Percentiles rank a stretch among this genome's conserved stretches.
Evolutionary conservation across 2,113 vertebrate species (phyloP).

Genomic region (Trematomus loennbergii): DNA sequence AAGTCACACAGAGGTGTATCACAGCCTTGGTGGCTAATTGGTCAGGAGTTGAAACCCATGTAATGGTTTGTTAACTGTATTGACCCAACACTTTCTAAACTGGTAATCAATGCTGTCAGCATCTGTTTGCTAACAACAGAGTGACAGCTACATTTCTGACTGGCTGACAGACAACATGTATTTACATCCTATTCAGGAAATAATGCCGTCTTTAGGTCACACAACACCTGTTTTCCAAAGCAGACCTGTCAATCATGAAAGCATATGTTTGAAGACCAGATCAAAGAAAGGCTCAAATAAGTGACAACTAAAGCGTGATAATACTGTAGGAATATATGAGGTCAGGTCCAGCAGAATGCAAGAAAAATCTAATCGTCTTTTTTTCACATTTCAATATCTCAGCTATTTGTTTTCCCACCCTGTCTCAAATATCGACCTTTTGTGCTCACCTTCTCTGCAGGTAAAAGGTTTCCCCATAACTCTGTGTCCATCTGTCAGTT

Average conservation of each 20-base stretch:
- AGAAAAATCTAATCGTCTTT: neutral
- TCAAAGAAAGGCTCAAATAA: constrained; percentile 26
- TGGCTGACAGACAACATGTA: constrained; percentile 26
- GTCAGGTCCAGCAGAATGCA: neutral
- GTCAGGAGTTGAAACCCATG: constrained; percentile 42
- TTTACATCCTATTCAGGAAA: constrained; percentile 37
- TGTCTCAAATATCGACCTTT: neutral
- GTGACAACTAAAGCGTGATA: neutral
- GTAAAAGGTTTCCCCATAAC: constrained; percentile 10
- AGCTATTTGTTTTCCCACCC: neutral
- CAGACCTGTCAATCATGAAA: constrained; percentile 2
- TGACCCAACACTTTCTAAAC: constrained; percentile 36
- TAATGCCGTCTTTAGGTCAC: constrained; percentile 22
- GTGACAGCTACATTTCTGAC: constrained; percentile 19
- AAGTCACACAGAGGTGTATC: constrained; percentile 13
- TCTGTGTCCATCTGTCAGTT: constrained; percentile 19
- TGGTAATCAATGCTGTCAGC: constrained; percentile 57
- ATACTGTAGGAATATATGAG: neutral
- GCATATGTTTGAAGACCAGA: constrained; percentile 28
- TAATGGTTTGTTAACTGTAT: constrained; percentile 60
- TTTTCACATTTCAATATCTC: neutral
- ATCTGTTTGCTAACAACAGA: neutral
- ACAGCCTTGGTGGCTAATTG: constrained; percentile 37
- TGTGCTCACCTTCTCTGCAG: constrained; percentile 2
- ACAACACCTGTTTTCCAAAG: constrained; percentile 54